phyloP scores from a whole-genome alignment of 1,140 invertebrate species.

The Drosophila hydei region DNA sequence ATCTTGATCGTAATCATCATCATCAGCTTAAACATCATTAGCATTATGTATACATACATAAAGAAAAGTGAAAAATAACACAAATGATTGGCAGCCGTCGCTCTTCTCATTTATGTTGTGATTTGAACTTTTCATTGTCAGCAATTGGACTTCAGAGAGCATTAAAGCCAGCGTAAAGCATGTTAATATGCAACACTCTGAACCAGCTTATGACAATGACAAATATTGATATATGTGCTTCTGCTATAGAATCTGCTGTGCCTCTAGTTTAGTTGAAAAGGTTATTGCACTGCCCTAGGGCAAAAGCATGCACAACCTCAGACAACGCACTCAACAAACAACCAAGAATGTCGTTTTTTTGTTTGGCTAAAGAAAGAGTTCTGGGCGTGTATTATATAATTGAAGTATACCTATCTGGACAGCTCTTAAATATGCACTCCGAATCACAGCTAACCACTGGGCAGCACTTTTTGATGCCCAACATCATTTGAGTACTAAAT shows the following conservation, averaged over 20 bases:
- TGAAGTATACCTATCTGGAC: too few relatives aligned
- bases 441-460: too few relatives aligned
- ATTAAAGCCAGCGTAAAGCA: conserved; percentile 24
- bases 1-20: conserved; percentile 6
- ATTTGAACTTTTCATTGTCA: conserved; percentile 74
- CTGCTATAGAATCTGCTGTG: conserved; percentile 7
- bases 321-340: background rate
- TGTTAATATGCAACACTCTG: conserved; percentile 1
- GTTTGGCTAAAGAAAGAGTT: too few relatives aligned
- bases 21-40: conserved; percentile 19
- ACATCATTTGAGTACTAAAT: too few relatives aligned
- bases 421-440: too few relatives aligned
- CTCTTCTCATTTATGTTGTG: conserved; percentile 51
- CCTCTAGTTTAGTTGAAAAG: conserved; percentile 9
- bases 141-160: conserved; percentile 57
- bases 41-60: conserved; percentile 13
- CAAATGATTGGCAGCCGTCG: conserved; percentile 35
- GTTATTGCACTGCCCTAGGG: conserved; percentile 23
- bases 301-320: background rate
- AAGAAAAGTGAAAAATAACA: conserved; percentile 65
- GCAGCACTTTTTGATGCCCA: too few relatives aligned
- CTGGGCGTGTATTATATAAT: too few relatives aligned
- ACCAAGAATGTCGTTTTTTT: background rate
- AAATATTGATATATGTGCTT: conserved; percentile 27
- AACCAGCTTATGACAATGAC: conserved; percentile 13